These are phyloP conservation scores for Diabrotica undecimpunctata DNA, from an alignment of 1,140 invertebrate genomes.

Conservation along the genomic window DNA sequence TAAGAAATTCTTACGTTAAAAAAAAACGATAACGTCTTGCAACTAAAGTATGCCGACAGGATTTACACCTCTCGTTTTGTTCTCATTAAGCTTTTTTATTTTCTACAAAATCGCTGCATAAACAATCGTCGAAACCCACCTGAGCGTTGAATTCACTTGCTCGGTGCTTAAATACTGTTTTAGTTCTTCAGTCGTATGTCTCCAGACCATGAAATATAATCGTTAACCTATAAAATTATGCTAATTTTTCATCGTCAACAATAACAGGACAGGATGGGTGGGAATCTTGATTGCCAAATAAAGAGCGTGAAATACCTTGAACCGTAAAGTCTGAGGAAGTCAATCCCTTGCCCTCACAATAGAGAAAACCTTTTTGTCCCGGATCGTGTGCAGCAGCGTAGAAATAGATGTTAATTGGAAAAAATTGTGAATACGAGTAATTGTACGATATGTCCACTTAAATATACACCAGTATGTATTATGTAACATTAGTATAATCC, in stretches of 20 bases:
- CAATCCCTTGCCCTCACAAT: conserved; percentile 17
- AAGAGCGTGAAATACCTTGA: conserved; percentile 19
- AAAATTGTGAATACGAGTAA: too few species aligned
- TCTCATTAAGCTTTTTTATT: neutral
- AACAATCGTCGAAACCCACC: neutral
- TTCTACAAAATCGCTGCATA: conserved; percentile 4
- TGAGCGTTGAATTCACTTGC: conserved; percentile 5
- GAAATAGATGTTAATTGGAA: too few species aligned
- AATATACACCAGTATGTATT: too few species aligned
- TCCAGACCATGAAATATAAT: conserved; percentile 18
- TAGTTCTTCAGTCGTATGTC: neutral
- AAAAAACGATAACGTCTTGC: neutral
- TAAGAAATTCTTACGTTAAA: neutral
- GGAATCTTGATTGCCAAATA: conserved; percentile 21
- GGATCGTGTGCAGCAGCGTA: too few species aligned
- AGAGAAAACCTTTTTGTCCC: neutral
- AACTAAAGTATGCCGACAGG: neutral
- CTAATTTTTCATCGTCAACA: conserved; percentile 15
- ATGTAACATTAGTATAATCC: too few species aligned
- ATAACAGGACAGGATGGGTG: conserved; percentile 15
- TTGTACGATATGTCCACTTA: too few species aligned
- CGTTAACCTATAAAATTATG: conserved; percentile 18
- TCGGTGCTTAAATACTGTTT: neutral
- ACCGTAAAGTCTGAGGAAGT: conserved; percentile 18
- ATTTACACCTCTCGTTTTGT: conserved; percentile 2